Base-by-base conservation (phyloP, 92 coral and sea anemone species). In the Porites evermanni region DNA sequence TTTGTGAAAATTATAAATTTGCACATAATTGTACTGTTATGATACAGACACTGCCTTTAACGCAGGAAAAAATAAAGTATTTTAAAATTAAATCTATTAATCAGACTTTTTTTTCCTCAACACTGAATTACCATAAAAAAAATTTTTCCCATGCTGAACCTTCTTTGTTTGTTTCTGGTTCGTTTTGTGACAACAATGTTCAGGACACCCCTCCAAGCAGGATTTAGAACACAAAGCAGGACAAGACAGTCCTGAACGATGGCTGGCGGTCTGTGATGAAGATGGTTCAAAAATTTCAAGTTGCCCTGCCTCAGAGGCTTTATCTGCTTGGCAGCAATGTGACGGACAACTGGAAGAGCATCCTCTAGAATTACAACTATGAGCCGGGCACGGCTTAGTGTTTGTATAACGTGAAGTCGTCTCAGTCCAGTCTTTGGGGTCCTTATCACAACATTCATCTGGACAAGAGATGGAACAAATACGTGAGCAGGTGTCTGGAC, bases 401-500 rank as follows among this genome's bases (percentile, higher is more conserved):
- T 53, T 29, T 18, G 66, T 77, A 63, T 85, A 85, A 12, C 77
- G 75, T 23, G 74, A 53, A n/a, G 53, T 32, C 52, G 65, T 52
- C 11, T 74, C 72, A 67, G 51, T 63, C 14, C 29, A 21, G 7
- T 47, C 60, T 60, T 16, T 11, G 51, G 74, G 6, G 66, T 16
- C 29, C 17, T 26, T 51, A 56, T 14, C 61, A 83, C 96, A 93
- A 70, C 96, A 93, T 18, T 84, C 91, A n/a, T 87, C 85, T 29
- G 96, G 96, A 26, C 96, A 93, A 64, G 88, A 86, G 44, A 89
- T 86, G 16, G 88, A 66, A 63, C 96, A 93, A 38, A 76, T 67
- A 8, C 76, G 79, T 44, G 52, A 70, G 67, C 96, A 93, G 6
- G 74, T 61, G 12, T 79, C 83, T 21, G 96, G 94, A 21, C 96